Conservation (phyloP, 2,888 invertebrate species). For the Amphipyra berbera region DNA sequence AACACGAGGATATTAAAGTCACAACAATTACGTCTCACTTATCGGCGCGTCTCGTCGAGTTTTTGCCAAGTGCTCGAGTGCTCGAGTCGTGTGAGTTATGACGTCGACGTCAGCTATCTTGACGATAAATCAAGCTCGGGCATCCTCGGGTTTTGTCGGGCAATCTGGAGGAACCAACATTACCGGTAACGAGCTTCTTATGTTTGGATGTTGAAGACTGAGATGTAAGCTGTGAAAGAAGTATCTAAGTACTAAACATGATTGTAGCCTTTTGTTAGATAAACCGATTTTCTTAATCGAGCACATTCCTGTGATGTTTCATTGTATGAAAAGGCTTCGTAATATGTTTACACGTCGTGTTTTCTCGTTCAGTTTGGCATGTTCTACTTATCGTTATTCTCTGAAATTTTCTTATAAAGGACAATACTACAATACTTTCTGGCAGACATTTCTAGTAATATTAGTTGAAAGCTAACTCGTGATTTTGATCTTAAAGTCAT, state of each 20-base stretch:
- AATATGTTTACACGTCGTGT: constrained; percentile 7
- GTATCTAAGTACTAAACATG: constrained; percentile 10
- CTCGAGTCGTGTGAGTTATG: constrained; percentile 77
- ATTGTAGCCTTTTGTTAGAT: constrained; percentile 26
- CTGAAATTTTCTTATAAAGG: not conserved
- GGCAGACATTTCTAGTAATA: not conserved
- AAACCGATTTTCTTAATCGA: constrained; percentile 23
- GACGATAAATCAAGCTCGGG: constrained; percentile 73
- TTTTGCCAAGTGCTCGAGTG: constrained; percentile 66
- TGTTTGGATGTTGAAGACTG: constrained; percentile 55
- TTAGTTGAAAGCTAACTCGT: not conserved
- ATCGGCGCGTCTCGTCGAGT: constrained; percentile 72
- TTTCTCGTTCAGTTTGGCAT: constrained; percentile 14
- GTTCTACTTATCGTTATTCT: constrained; percentile 1
- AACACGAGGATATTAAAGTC: constrained; percentile 64
- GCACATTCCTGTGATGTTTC: constrained; percentile 16
- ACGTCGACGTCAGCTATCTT: constrained; percentile 77
- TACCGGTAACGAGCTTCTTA: constrained; percentile 75
- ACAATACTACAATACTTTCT: constrained; percentile 9
- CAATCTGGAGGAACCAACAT: constrained; percentile 62
- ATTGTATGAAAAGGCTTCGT: constrained; percentile 12
- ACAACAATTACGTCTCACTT: constrained; percentile 75
- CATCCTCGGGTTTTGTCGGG: constrained; percentile 59
- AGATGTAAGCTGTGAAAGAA: constrained; percentile 35
- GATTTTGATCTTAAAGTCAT: too few species aligned